Conservation (phyloP, 1,140 invertebrate species). For the Sesamia nonagrioides region DNA sequence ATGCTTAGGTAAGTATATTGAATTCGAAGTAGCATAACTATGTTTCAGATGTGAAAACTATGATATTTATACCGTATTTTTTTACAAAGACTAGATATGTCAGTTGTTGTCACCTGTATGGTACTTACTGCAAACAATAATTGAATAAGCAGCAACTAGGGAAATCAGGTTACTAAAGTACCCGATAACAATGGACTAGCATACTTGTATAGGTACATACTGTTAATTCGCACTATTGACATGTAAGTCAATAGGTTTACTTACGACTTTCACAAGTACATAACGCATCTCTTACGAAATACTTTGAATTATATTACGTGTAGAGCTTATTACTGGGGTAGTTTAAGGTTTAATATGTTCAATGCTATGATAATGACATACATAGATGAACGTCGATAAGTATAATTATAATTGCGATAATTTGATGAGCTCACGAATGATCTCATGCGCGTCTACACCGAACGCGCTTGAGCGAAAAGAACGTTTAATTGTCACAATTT, state of each 20-base stretch:
- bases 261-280: neutral
- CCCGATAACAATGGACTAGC: conserved; percentile 7
- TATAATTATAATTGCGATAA: conserved; percentile 64
- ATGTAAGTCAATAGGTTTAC: conserved; percentile 36
- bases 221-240: conserved; percentile 44
- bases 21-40: too few species aligned
- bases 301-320: neutral
- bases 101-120: neutral
- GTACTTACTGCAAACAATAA: neutral
- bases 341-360: neutral
- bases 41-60: too few species aligned
- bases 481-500: conserved; percentile 69
- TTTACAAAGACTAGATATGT: neutral
- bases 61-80: too few species aligned
- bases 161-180: conserved; percentile 27
- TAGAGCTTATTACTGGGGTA: neutral
- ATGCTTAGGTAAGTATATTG: too few species aligned
- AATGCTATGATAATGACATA: conserved; percentile 30
- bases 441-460: conserved; percentile 63
- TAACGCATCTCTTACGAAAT: neutral
- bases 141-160: conserved; percentile 7
- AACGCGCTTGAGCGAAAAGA: conserved; percentile 56
- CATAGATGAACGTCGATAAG: conserved; percentile 23
- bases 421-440: conserved; percentile 75
- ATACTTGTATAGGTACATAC: neutral